Evolutionary conservation across 1,140 invertebrate species (phyloP).

Genomic region (Cotesia typhae): DNA sequence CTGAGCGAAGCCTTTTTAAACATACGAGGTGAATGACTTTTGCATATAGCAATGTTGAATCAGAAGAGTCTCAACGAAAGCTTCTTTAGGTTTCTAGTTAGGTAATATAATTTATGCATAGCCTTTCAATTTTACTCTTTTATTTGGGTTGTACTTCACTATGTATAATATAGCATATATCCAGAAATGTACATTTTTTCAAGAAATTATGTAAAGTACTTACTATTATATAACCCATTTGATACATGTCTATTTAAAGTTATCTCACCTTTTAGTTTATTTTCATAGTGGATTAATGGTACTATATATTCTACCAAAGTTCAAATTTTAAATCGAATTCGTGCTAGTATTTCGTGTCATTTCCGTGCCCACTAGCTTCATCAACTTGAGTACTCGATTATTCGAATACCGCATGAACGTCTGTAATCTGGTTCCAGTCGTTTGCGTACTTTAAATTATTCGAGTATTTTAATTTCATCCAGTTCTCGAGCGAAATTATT

Average conservation of each 20-base stretch:
- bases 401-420: constrained; percentile 2
- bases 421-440: no score
- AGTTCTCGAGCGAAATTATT: no score
- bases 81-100: constrained; percentile 8
- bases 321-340: constrained; percentile 31
- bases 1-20: constrained; percentile 23
- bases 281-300: no score
- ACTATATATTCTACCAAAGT: constrained; percentile 8
- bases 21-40: constrained; percentile 16
- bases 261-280: not conserved
- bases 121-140: no score
- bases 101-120: no score
- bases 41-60: constrained; percentile 13
- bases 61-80: constrained; percentile 6
- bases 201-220: no score
- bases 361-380: constrained; percentile 5
- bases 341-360: constrained; percentile 3
- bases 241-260: not conserved
- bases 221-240: not conserved
- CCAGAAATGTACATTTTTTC: no score
- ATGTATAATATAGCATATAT: no score
- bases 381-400: constrained; percentile 22
- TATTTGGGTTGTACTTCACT: constrained; percentile 2
- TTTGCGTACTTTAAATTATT: no score
- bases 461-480: no score